These are phyloP conservation scores for Zaprionus inermis DNA, from an alignment of 1,140 invertebrate species.

Conservation along the genomic window DNA sequence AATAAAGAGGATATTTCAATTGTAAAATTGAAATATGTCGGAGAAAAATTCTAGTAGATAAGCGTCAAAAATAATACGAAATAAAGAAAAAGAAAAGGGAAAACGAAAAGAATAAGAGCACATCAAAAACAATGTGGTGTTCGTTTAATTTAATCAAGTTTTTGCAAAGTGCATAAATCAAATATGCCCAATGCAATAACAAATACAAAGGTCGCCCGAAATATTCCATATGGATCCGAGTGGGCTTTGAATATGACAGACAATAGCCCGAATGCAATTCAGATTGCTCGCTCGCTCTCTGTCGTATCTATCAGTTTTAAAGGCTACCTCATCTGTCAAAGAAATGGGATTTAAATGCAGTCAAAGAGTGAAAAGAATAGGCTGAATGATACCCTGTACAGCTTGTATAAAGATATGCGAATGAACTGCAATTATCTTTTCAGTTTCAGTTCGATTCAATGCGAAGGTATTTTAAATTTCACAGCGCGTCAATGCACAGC, in stretches of 20 bases:
- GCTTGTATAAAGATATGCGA: not conserved
- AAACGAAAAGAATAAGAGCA: conserved; percentile 42
- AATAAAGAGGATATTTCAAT: not conserved
- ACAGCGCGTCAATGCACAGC: conserved; percentile 38
- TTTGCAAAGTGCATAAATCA: conserved; percentile 51
- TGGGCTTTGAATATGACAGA: not conserved
- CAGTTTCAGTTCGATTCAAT: not conserved
- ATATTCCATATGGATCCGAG: not conserved
- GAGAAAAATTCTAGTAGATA: not conserved
- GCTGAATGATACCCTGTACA: not conserved
- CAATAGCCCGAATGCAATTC: not conserved
- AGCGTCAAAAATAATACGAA: not conserved
- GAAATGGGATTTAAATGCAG: not conserved
- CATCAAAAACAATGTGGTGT: conserved; percentile 45
- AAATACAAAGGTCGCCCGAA: conserved; percentile 1
- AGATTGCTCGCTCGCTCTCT: not conserved
- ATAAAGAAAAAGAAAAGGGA: conserved; percentile 9
- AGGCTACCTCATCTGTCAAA: not conserved
- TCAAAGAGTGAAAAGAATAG: not conserved
- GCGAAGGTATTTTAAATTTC: conserved; percentile 42
- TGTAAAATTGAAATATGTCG: conserved; percentile 24
- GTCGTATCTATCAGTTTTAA: not conserved
- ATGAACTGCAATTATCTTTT: conserved; percentile 15
- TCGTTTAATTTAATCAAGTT: conserved; percentile 67
- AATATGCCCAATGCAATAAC: conserved; percentile 37